Conservation (phyloP, 1,140 invertebrate genomes). For the Trichonephila clavata region DNA sequence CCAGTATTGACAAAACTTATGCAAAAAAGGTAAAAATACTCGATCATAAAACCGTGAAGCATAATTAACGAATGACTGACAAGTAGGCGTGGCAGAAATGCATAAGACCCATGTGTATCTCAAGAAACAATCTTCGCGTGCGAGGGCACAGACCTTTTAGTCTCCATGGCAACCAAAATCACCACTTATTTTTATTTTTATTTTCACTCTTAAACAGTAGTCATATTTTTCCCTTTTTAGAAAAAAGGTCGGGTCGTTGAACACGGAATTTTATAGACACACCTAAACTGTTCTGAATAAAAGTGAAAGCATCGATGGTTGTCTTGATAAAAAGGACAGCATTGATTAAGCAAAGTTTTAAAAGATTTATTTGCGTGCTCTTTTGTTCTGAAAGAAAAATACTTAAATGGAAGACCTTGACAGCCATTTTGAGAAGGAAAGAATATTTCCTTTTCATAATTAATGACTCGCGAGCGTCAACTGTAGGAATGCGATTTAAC, state of each 20-base stretch:
- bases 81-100: not conserved
- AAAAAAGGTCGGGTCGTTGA: not conserved
- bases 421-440: not conserved
- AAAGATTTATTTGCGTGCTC: not conserved
- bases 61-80: not conserved
- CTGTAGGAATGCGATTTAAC: not conserved
- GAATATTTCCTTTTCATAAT: not conserved
- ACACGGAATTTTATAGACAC: not conserved
- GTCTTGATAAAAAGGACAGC: not conserved
- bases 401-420: not conserved
- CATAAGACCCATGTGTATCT: not conserved
- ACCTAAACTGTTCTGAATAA: not conserved
- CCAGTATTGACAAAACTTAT: no score
- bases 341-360: not conserved
- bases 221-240: no score
- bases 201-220: not conserved
- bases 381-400: not conserved
- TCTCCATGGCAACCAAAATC: not conserved
- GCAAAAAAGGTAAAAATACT: not conserved
- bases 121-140: slow-evolving; percentile 4
- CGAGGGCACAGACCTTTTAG: not conserved
- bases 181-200: not conserved
- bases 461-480: not conserved
- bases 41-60: not conserved
- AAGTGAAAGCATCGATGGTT: not conserved